A percentile compares a stretch with the other conserved stretches of the same genome.
phyloP scores from a whole-genome alignment of 2,113 vertebrate species.

The Antechinus stuartii region DNA sequence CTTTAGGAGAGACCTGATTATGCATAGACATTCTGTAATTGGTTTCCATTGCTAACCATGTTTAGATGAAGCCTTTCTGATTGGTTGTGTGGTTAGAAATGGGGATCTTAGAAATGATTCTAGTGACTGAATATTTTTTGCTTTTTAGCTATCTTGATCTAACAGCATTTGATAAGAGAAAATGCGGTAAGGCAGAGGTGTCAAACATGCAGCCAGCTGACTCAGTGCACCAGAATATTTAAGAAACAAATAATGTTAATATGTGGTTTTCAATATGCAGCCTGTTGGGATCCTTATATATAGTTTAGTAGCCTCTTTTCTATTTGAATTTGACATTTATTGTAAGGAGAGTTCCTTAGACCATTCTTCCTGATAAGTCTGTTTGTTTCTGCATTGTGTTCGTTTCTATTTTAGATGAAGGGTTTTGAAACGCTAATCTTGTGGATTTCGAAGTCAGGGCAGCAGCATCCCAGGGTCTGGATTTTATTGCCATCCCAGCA shows the following conservation, averaged over 20 bases:
- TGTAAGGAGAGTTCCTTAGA: not conserved
- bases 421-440: not conserved
- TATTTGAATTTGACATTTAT: not conserved
- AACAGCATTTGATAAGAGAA: not conserved
- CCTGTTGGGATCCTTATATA: not conserved
- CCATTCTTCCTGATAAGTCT: not conserved
- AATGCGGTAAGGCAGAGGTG: not conserved
- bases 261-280: not conserved
- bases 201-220: not conserved
- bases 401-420: not conserved
- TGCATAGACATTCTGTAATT: not conserved
- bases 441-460: not conserved
- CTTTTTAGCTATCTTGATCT: not conserved
- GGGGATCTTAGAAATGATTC: not conserved
- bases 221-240: not conserved
- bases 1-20: not conserved
- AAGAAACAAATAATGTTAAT: not conserved
- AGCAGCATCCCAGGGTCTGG: not conserved
- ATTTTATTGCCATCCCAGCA: not conserved
- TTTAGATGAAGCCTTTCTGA: not conserved
- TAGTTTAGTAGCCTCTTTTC: not conserved
- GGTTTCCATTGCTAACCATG: not conserved
- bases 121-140: not conserved
- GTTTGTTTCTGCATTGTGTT: not conserved
- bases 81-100: not conserved